Percentiles rank a stretch among this genome's conserved stretches.
Conservation (phyloP, 2,113 vertebrate genomes). For the Toxostoma redivivum region DNA sequence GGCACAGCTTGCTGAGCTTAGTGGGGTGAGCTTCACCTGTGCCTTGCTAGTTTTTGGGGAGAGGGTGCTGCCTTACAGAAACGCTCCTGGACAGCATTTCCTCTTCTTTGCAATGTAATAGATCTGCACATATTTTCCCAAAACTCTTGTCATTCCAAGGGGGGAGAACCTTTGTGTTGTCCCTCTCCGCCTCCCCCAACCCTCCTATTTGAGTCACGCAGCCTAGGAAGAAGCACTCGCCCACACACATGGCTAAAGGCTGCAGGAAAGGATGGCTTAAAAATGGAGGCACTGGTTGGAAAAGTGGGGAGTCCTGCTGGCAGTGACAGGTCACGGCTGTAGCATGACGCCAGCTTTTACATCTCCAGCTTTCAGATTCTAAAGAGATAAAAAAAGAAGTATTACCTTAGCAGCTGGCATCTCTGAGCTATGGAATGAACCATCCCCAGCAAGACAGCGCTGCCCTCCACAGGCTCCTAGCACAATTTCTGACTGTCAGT, state of each 20-base stretch:
- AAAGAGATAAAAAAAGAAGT: not conserved
- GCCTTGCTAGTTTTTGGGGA: not conserved
- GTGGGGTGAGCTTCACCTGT: not conserved
- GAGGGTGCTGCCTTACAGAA: not conserved
- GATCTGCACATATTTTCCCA: not conserved
- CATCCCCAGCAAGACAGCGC: slow-evolving; percentile 1
- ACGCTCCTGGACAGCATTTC: not conserved
- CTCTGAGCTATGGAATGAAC: not conserved
- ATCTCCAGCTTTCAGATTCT: slow-evolving; percentile 7
- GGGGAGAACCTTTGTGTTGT: not conserved
- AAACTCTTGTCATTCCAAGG: not conserved
- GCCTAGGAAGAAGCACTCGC: not conserved
- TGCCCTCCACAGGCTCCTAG: slow-evolving; percentile 6
- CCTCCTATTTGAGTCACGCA: not conserved
- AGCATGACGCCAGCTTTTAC: not conserved
- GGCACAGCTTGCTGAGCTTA: not conserved
- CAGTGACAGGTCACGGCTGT: not conserved
- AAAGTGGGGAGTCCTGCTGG: not conserved
- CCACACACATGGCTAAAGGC: rapidly evolving
- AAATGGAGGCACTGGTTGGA: not conserved
- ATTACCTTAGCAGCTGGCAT: slow-evolving; percentile 49
- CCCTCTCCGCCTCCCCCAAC: not conserved
- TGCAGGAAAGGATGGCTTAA: not conserved
- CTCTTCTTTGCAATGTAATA: not conserved
- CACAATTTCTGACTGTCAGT: not conserved